Evolutionary conservation across 2,113 vertebrate species (phyloP).

Genomic region (Ailuropoda melanoleuca): DNA sequence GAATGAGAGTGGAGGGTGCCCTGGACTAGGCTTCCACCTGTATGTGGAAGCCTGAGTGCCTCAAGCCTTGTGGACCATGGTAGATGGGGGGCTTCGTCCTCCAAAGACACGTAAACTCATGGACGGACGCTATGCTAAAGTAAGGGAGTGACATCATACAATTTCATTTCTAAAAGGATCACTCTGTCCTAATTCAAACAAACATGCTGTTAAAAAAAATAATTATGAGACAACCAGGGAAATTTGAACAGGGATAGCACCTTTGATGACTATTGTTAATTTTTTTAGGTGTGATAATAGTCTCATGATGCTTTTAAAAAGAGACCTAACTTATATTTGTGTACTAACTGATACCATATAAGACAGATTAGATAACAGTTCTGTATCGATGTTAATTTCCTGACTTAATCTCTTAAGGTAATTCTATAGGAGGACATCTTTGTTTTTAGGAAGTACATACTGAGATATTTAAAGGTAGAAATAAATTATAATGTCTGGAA

Average conservation of each 20-base stretch:
- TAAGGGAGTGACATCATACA: background rate
- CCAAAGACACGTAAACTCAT: background rate
- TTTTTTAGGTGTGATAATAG: background rate
- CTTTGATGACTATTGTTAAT: background rate
- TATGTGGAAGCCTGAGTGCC: background rate
- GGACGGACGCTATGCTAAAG: background rate
- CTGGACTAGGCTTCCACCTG: background rate
- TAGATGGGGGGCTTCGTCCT: background rate
- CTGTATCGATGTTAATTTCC: background rate
- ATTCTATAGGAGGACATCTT: background rate
- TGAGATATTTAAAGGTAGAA: conserved; percentile 33
- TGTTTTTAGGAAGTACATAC: background rate
- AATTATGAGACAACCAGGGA: background rate
- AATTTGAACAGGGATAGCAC: background rate
- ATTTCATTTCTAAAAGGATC: background rate
- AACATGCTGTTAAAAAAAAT: background rate
- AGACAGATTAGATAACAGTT: background rate
- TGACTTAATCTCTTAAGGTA: background rate
- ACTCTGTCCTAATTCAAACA: conserved; percentile 11
- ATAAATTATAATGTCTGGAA: background rate
- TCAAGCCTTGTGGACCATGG: background rate
- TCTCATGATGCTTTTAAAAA: background rate
- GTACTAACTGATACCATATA: background rate
- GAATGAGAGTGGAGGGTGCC: background rate
- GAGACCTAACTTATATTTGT: background rate